These are phyloP conservation scores for Ecliptopera silaceata DNA, from an alignment of 2,888 invertebrate species.

Conservation along the genomic window DNA sequence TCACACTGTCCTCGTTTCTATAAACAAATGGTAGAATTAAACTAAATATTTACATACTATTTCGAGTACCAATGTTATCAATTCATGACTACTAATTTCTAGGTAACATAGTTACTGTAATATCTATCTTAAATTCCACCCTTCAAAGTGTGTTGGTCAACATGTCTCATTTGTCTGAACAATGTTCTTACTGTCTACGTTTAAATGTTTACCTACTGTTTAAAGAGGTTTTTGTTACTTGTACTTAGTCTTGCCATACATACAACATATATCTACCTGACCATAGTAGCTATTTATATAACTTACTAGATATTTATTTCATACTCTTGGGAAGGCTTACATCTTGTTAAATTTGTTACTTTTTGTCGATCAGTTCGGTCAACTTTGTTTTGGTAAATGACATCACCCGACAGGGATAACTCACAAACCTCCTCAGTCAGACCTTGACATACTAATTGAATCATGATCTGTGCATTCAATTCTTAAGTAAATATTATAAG, in stretches of 20 bases:
- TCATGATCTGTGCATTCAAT: conserved; percentile 6
- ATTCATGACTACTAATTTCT: conserved; percentile 13
- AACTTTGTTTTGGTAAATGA: conserved; percentile 9
- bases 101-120: neutral
- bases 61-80: conserved; percentile 11
- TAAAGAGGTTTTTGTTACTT: too few relatives aligned
- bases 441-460: conserved; percentile 23
- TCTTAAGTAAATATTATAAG: neutral
- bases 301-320: too few relatives aligned
- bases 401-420: conserved; percentile 19
- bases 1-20: conserved; percentile 19
- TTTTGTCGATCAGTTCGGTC: neutral
- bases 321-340: neutral
- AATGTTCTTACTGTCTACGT: too few relatives aligned
- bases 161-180: too few relatives aligned
- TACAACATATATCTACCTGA: too few relatives aligned
- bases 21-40: conserved; percentile 10
- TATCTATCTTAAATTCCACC: too few relatives aligned
- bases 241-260: too few relatives aligned
- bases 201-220: too few relatives aligned
- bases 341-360: neutral
- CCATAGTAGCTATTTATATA: too few relatives aligned
- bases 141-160: too few relatives aligned
- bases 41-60: conserved; percentile 4
- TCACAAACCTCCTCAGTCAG: conserved; percentile 7